phyloP scores from a whole-genome alignment of 2,113 vertebrate species.

The Oreochromis spilurus region DNA sequence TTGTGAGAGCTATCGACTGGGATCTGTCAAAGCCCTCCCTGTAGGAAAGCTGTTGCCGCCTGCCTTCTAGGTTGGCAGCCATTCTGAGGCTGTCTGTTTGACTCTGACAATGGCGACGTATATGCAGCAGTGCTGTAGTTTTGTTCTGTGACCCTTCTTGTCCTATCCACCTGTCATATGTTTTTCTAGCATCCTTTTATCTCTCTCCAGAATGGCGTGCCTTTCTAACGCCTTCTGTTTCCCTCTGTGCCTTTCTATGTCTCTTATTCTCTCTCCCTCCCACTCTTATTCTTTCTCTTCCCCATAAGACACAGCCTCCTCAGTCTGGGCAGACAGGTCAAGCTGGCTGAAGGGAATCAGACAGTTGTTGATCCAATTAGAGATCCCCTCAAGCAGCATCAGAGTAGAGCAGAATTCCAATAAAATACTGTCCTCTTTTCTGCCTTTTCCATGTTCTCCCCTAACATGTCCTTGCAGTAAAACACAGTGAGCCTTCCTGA shows the following conservation, averaged over 20 bases:
- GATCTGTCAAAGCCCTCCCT: slow-evolving; percentile 56
- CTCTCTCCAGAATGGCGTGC: neutral
- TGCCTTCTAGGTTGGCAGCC: slow-evolving; percentile 14
- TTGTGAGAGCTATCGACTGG: slow-evolving; percentile 63
- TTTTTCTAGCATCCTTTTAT: neutral
- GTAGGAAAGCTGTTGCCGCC: slow-evolving; percentile 26
- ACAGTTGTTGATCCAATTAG: slow-evolving; percentile 72
- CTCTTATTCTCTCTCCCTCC: neutral
- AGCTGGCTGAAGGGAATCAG: slow-evolving; percentile 63
- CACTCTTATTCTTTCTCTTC: slow-evolving; percentile 1
- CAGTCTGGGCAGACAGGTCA: slow-evolving; percentile 53
- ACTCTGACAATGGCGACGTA: slow-evolving; percentile 19
- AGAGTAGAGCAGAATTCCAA: slow-evolving; percentile 44
- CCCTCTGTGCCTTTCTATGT: neutral
- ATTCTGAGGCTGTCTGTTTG: slow-evolving; percentile 14
- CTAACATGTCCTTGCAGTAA: slow-evolving; percentile 23
- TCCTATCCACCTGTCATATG: neutral
- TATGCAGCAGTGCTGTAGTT: neutral
- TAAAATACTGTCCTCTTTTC: slow-evolving; percentile 32
- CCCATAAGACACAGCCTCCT: slow-evolving; percentile 47
- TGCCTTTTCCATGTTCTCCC: neutral
- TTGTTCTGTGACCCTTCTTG: neutral
- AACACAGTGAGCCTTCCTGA: neutral
- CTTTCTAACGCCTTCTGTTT: neutral
- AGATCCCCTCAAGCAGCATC: slow-evolving; percentile 43